Base-by-base conservation (phyloP, 2,797 vertebrate genomes). In the Chrysolophus pictus region DNA sequence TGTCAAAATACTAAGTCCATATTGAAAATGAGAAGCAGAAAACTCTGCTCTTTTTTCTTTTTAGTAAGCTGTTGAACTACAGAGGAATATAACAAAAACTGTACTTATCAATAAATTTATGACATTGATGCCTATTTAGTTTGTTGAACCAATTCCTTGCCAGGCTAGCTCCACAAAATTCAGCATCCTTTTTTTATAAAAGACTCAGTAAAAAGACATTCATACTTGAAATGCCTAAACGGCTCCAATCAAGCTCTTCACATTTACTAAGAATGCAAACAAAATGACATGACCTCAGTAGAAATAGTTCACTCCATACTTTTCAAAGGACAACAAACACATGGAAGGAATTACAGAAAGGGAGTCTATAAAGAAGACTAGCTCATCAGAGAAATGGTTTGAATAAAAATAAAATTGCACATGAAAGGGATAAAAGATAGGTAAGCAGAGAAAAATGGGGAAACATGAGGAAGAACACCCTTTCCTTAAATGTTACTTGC, bases 201-300 rank as follows among this genome's bases (percentile, higher is more conserved):
- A 53, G 59, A 88, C 70, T 87, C 49, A 78, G 72, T 69, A 87
- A 93, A 91, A 95, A 88, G 71, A 79, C 82, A 89, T 76, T 94
- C 80, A 79, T 95, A 94, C 75, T 97, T 96, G 76, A 90, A 88
- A 97, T 93, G 95, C 95, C 94, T 91, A 92, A 94, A 80, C 21
- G 88, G 90, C 46, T 90, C 49, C 87, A 95, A 93, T 94, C 92
- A 94, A 73, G 58, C 93, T 91, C 95, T 92, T 95, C 80, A 14
- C 95, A 91, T 96, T 94, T 88, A 91, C 94, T 84, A 96, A 89
- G 95, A 97, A 96, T 96, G 94, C 92, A 95, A 97, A 96, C 95
- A 97, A 94, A 89, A 95, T 82, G 79, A 96, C 87, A 91, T 63
- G 94, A 93, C 86, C 95, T 93, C 88, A 95, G 87, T 35, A 87